Evolutionary conservation across 2,888 invertebrate species (phyloP).

Genomic region (Caenorhabditis becei): DNA sequence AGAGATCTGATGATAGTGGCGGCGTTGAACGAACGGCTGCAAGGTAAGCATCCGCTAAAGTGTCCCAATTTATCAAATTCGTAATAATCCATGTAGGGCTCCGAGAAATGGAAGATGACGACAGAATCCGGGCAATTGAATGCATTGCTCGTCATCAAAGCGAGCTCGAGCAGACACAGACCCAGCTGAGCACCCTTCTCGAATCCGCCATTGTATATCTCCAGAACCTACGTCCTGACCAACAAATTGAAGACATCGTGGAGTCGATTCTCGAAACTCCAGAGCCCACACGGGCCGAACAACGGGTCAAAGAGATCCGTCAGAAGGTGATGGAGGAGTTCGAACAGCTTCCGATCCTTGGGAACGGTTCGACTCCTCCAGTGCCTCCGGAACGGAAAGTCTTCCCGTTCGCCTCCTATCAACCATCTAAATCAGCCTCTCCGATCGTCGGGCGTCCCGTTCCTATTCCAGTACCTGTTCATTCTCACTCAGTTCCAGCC

Average conservation of each 20-base stretch:
- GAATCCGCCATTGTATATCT: conserved; percentile 73
- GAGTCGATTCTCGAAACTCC: conserved; percentile 24
- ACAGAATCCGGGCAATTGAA: conserved; percentile 67
- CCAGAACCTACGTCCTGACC: conserved; percentile 53
- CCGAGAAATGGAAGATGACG: conserved; percentile 70
- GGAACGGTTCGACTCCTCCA: conserved; percentile 24
- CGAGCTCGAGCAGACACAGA: conserved; percentile 74
- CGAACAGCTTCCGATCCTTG: conserved; percentile 33
- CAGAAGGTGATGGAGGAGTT: conserved; percentile 27
- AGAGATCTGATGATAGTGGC: conserved; percentile 68
- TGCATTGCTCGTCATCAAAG: conserved; percentile 74
- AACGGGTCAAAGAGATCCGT: conserved; percentile 29
- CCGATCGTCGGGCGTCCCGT: conserved; percentile 10
- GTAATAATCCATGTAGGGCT: conserved; percentile 33
- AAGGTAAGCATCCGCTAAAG: conserved; percentile 44
- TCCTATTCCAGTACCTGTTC: not conserved
- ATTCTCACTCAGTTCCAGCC: not conserved
- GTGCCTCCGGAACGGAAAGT: conserved; percentile 53
- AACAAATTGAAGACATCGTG: not conserved
- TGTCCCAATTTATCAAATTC: not conserved
- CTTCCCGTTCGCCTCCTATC: conserved; percentile 46
- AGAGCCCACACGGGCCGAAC: conserved; percentile 20
- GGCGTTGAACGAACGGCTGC: conserved; percentile 62
- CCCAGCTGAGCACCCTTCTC: conserved; percentile 71
- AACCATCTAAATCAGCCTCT: conserved; percentile 10